These are phyloP conservation scores for Chlorospingus semifuscus DNA, from an alignment of 2,797 vertebrate species.

Conservation along the genomic window DNA sequence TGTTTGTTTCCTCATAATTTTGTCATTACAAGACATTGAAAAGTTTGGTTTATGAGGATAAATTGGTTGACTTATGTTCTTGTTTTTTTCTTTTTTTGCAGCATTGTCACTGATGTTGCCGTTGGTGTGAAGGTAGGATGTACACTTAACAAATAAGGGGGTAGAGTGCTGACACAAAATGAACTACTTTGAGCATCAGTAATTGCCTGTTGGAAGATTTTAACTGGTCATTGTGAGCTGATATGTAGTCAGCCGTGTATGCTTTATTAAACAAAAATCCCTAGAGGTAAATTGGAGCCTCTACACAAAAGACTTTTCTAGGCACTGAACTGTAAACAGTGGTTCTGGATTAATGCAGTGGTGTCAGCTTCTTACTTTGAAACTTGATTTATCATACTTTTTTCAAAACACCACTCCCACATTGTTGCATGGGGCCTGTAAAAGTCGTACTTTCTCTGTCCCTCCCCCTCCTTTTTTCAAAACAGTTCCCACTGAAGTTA, in stretches of 20 bases:
- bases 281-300: neutral
- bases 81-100: conserved; percentile 73
- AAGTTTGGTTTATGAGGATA: neutral
- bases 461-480: neutral
- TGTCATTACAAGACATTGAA: neutral
- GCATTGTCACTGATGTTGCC: conserved; percentile 93
- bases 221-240: conserved; percentile 8
- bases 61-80: neutral
- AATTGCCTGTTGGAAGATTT: neutral
- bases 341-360: neutral
- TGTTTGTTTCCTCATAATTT: neutral
- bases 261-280: neutral
- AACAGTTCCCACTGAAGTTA: neutral
- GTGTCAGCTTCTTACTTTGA: neutral
- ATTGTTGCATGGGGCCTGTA: neutral
- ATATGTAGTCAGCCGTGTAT: neutral
- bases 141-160: conserved; percentile 24
- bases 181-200: neutral
- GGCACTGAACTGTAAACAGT: neutral
- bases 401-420: neutral
- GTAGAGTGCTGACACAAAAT: neutral
- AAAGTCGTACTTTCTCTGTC: neutral
- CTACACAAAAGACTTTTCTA: neutral
- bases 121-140: conserved; percentile 96
- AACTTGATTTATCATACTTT: neutral